Evolutionary conservation across 92 coral and sea anemone genomes (phyloP), one percentile per base, ranked within the genome.

Genomic region (Phenganax marumi): DNA sequence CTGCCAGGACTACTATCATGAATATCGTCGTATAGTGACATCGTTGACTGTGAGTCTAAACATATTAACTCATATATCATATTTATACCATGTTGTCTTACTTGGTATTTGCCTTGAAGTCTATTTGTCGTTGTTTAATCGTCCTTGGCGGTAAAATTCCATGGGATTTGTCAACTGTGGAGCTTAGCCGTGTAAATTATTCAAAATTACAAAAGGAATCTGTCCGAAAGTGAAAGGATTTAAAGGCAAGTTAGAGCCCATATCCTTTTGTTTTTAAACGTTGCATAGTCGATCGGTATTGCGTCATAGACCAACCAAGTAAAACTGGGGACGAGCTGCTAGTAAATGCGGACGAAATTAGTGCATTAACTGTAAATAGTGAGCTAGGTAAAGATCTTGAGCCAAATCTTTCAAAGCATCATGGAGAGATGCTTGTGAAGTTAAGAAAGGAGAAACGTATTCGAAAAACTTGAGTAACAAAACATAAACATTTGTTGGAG

Each of bases 401-500:
- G 63, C 3, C 17, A 14, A 56, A 14, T 56, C 21, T 56, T 14
- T 56, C 21, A 19, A 19, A 56, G 21, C 63, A 56, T 14, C 21
- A 14, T 14, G 63, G 63, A 6, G 63, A 56, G 63, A 19, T 14
- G 63, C 63, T 56, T 3, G 63, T 56, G 16, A 56, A 19, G 21
- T 56, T 56, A 14, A 56, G 63, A 0, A 70, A 9, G 46, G 8
- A 70, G 73, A 68, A 68, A 68, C 17, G 73, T 13, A 26, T 17
- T 17, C 48, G 73, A n/a, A 68, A 68, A 23, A 68, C 73, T 68
- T 3, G 73, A 68, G 14, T 68, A 10, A 68, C 73, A 0, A 68
- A 68, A 47, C 14, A 8, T 3, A 68, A 68, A 19, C 73, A 68
- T 23, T n/a, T 8, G 12, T 68, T 68, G 26, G 46, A 68, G 52